A percentile compares a stretch with the other conserved stretches of the same genome.
Evolutionary conservation across 2,113 vertebrate genomes (phyloP).

Genomic region (Anser brachyrhynchus): DNA sequence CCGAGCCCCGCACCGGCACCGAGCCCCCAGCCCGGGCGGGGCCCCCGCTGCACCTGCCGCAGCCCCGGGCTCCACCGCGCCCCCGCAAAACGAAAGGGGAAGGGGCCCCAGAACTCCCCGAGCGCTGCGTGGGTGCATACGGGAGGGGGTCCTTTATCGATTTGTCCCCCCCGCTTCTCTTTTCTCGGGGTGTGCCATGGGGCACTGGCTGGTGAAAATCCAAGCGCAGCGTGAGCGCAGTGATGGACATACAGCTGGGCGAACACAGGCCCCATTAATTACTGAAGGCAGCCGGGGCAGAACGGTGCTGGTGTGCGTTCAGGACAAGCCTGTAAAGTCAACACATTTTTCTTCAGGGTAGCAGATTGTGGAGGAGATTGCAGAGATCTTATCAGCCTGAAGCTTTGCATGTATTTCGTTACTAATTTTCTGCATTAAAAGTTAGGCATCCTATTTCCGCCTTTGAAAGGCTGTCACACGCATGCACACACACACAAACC

Average conservation of each 20-base stretch:
- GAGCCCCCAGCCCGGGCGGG: not conserved
- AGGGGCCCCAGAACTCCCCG: no score
- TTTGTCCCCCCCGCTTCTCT: no score
- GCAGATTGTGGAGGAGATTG: not conserved
- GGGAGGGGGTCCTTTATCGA: no score
- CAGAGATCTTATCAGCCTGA: constrained; percentile 5
- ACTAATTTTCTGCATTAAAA: constrained; percentile 32
- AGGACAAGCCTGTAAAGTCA: not conserved
- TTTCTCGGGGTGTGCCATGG: not conserved
- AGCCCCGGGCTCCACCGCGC: not conserved
- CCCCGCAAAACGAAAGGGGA: not conserved
- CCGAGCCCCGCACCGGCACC: constrained; percentile 37
- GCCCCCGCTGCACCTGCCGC: not conserved
- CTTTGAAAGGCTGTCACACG: not conserved
- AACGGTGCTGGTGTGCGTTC: not conserved
- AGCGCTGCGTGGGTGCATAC: no score
- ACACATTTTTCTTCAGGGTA: not conserved
- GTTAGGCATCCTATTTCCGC: not conserved
- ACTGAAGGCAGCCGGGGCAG: not conserved
- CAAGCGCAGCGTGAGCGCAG: not conserved
- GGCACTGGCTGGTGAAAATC: not conserved
- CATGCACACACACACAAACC: not conserved
- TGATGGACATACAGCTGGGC: fast-evolving
- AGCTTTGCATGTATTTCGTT: not conserved
- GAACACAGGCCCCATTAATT: not conserved